Evolutionary conservation across 2,113 vertebrate species (phyloP).

Genomic region (Corythoichthys intestinalis): DNA sequence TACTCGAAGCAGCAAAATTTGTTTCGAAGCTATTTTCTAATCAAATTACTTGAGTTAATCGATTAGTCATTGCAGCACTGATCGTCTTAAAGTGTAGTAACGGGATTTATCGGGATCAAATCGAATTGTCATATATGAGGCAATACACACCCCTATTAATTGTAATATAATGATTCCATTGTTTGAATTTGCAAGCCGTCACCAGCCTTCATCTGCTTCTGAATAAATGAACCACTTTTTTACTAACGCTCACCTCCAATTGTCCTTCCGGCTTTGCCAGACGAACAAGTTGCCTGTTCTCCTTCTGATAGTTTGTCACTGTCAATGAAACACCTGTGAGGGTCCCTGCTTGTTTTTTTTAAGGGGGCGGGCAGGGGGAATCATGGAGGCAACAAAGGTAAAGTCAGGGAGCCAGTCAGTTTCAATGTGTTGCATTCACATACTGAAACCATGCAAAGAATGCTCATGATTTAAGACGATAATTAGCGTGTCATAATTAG

Average conservation of each 20-base stretch:
- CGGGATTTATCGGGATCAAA: too few relatives aligned
- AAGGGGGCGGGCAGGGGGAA: background rate
- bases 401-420: slow-evolving; percentile 2
- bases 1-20: too few relatives aligned
- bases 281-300: slow-evolving; percentile 3
- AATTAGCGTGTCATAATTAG: slow-evolving; percentile 2
- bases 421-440: slow-evolving; percentile 2
- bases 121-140: too few relatives aligned
- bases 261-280: background rate
- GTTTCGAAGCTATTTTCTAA: too few relatives aligned
- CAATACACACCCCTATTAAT: background rate
- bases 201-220: background rate
- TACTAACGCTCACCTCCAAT: slow-evolving; percentile 1
- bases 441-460: background rate
- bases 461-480: slow-evolving; percentile 1
- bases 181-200: background rate
- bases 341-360: background rate
- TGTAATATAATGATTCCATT: background rate
- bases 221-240: background rate
- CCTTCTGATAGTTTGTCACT: slow-evolving; percentile 4
- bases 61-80: too few relatives aligned
- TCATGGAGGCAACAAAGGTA: background rate
- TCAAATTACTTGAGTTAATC: too few relatives aligned
- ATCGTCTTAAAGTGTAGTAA: too few relatives aligned
- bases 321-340: slow-evolving; percentile 7